These are phyloP conservation scores for Pterobdella sp. DNA, from an alignment of 2,888 invertebrate genomes.

Conservation along the genomic window DNA sequence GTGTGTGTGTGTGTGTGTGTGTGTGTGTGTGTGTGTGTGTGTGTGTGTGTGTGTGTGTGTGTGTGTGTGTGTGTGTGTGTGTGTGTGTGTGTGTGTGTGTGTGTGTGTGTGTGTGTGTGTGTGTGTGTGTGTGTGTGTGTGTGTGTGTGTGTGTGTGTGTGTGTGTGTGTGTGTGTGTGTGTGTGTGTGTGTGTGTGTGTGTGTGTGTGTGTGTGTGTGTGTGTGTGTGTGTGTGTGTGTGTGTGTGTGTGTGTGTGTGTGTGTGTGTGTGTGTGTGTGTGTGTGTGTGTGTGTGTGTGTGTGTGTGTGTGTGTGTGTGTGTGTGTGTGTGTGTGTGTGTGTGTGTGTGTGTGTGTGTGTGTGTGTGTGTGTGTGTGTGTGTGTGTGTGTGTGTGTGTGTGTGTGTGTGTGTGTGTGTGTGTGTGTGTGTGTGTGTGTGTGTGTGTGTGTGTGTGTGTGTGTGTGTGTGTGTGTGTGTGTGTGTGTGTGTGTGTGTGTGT, in stretches of 20 bases:
- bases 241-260: constrained; percentile 30
- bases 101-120: too few species aligned
- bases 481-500: constrained; percentile 1
- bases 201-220: not conserved
- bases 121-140: too few species aligned
- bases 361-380: constrained; percentile 30
- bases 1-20: too few species aligned
- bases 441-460: constrained; percentile 25
- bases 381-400: constrained; percentile 29
- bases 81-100: too few species aligned
- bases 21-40: too few species aligned
- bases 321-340: constrained; percentile 29
- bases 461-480: constrained; percentile 1
- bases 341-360: constrained; percentile 30
- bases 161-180: not conserved
- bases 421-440: constrained; percentile 18
- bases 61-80: too few species aligned
- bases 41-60: too few species aligned
- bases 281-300: constrained; percentile 31
- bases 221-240: constrained; percentile 25
- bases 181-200: not conserved
- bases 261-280: constrained; percentile 29
- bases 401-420: constrained; percentile 21
- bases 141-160: too few species aligned
- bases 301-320: constrained; percentile 26